phyloP scores from a whole-genome alignment of 2,888 invertebrate genomes.

The Yponomeuta plumbellus region DNA sequence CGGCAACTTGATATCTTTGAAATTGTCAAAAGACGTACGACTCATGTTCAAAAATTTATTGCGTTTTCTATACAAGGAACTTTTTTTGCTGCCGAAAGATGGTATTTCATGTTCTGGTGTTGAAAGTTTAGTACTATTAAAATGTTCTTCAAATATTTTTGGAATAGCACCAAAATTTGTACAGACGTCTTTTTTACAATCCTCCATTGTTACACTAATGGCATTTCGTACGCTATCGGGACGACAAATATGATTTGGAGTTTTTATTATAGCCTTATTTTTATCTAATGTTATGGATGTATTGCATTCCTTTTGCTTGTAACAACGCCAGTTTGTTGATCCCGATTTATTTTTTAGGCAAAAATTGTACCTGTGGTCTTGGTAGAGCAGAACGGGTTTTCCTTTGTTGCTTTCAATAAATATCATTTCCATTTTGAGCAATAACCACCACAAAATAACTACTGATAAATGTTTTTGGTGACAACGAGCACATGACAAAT shows the following conservation, averaged over 20 bases:
- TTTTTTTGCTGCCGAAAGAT: too few species aligned
- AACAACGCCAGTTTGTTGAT: slow-evolving; percentile 7
- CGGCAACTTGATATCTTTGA: too few species aligned
- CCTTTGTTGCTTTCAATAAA: slow-evolving; percentile 10
- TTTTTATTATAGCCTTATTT: neutral
- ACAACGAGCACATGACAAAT: too few species aligned
- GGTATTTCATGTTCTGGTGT: too few species aligned
- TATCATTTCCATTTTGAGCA: neutral
- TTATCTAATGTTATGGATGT: slow-evolving; percentile 15
- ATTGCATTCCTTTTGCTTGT: slow-evolving; percentile 3
- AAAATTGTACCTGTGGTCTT: slow-evolving; percentile 5
- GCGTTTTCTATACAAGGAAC: too few species aligned
- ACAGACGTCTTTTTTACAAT: slow-evolving; percentile 12
- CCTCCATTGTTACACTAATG: slow-evolving; percentile 6
- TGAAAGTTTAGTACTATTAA: too few species aligned
- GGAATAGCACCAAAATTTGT: slow-evolving; percentile 4
- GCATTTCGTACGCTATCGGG: slow-evolving; percentile 4
- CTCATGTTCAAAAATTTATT: too few species aligned
- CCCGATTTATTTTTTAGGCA: neutral
- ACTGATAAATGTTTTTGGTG: too few species aligned
- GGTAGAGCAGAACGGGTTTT: neutral
- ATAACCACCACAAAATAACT: neutral
- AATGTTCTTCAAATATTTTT: too few species aligned
- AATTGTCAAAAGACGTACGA: too few species aligned
- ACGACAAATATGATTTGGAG: neutral